These are phyloP conservation scores for Hypomecis atomaria DNA, from an alignment of 2,888 invertebrate genomes.

Conservation along the genomic window DNA sequence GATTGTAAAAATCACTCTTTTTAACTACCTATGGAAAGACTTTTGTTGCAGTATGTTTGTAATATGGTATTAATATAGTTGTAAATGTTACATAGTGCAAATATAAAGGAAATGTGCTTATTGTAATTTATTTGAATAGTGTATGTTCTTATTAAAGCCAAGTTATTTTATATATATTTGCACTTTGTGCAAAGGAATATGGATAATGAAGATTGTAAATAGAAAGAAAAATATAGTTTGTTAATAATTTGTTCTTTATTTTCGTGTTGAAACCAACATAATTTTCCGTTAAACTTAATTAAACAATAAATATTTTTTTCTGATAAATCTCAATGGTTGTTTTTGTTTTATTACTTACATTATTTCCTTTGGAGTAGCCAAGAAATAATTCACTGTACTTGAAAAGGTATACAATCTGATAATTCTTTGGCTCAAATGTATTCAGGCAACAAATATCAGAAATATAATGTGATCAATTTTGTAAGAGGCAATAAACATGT, in stretches of 20 bases:
- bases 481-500: no score
- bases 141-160: background rate
- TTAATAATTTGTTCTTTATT: constrained; percentile 76
- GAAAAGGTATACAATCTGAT: no score
- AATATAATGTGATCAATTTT: no score
- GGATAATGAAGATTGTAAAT: constrained; percentile 64
- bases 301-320: constrained; percentile 77
- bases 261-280: constrained; percentile 69
- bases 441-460: no score
- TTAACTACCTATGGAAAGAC: constrained; percentile 54
- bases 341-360: constrained; percentile 39
- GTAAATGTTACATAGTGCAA: constrained; percentile 43
- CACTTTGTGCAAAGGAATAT: constrained; percentile 4
- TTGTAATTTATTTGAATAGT: constrained; percentile 1
- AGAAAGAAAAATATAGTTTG: constrained; percentile 71
- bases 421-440: no score
- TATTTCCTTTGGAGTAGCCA: background rate
- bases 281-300: constrained; percentile 74
- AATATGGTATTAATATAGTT: constrained; percentile 34
- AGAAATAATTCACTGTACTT: no score
- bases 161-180: constrained; percentile 9
- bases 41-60: constrained; percentile 41
- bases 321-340: constrained; percentile 64
- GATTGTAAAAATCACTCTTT: constrained; percentile 64
- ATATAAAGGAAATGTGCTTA: constrained; percentile 1